Percentiles rank a stretch among this genome's conserved stretches.
phyloP scores from a whole-genome alignment of 2,888 invertebrate genomes.

The Diaphora mendica region DNA sequence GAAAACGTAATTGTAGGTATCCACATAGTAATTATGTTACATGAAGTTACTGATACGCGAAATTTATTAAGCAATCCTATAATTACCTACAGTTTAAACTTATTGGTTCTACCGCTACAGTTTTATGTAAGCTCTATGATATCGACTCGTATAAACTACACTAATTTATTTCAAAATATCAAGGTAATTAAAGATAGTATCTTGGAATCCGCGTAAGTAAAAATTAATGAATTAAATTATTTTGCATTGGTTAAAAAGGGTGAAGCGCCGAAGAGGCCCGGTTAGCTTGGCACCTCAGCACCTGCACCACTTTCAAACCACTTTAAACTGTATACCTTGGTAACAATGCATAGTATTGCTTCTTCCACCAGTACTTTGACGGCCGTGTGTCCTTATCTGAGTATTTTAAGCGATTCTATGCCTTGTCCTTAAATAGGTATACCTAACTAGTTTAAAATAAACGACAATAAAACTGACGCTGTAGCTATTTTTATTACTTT shows the following conservation, averaged over 20 bases:
- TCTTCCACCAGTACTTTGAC: neutral
- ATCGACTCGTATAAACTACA: neutral
- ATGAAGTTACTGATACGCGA: neutral
- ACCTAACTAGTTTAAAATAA: too few species aligned
- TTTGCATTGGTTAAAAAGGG: neutral
- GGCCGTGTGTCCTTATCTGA: neutral
- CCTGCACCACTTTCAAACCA: neutral
- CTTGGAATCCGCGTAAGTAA: neutral
- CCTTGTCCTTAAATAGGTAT: too few species aligned
- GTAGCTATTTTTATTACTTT: neutral
- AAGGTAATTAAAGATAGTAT: neutral
- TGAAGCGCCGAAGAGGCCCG: neutral
- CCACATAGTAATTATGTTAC: neutral
- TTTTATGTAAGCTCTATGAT: too few species aligned
- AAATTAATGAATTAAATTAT: neutral
- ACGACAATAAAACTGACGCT: neutral
- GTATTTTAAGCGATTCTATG: neutral
- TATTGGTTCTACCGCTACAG: too few species aligned
- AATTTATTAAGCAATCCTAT: neutral
- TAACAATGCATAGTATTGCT: neutral
- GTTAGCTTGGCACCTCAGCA: neutral
- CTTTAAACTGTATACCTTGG: neutral
- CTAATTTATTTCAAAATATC: neutral
- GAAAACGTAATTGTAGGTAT: slow-evolving; percentile 2
- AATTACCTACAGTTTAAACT: neutral